Evolutionary conservation across 2,113 vertebrate species (phyloP).

Genomic region (Podarcis muralis): DNA sequence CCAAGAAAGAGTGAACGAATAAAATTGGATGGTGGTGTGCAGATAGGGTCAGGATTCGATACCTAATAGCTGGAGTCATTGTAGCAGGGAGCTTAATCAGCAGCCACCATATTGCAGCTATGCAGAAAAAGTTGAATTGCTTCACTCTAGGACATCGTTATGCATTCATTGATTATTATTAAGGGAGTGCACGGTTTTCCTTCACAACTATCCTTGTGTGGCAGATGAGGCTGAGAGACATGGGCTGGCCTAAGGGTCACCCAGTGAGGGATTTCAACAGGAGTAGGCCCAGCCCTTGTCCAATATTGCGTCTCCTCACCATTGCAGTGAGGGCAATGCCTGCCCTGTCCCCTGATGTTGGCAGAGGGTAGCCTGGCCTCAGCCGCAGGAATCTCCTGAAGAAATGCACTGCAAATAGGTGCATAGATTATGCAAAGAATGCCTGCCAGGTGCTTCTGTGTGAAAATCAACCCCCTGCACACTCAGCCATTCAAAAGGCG

Average conservation of each 20-base stretch:
- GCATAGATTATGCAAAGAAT: neutral
- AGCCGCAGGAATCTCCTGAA: neutral
- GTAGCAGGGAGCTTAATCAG: neutral
- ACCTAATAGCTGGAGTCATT: neutral
- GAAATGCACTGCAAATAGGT: neutral
- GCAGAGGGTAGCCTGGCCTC: neutral
- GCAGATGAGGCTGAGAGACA: neutral
- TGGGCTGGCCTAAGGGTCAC: neutral
- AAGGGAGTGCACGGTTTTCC: too few species aligned
- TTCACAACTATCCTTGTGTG: neutral
- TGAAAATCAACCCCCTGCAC: neutral
- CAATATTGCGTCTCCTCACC: neutral
- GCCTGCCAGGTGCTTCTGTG: neutral
- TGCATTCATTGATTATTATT: too few species aligned
- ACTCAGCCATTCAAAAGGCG: neutral
- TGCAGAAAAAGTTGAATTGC: neutral
- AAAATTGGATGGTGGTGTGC: too few species aligned
- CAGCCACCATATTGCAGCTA: neutral
- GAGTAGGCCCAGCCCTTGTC: too few species aligned
- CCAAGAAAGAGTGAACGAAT: neutral
- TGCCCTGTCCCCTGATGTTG: neutral
- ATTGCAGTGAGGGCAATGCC: neutral
- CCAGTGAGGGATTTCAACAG: neutral
- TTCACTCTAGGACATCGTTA: neutral
- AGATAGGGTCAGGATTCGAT: neutral